phyloP scores from a whole-genome alignment of 2,113 vertebrate genomes.

The Herpailurus yagouaroundi region DNA sequence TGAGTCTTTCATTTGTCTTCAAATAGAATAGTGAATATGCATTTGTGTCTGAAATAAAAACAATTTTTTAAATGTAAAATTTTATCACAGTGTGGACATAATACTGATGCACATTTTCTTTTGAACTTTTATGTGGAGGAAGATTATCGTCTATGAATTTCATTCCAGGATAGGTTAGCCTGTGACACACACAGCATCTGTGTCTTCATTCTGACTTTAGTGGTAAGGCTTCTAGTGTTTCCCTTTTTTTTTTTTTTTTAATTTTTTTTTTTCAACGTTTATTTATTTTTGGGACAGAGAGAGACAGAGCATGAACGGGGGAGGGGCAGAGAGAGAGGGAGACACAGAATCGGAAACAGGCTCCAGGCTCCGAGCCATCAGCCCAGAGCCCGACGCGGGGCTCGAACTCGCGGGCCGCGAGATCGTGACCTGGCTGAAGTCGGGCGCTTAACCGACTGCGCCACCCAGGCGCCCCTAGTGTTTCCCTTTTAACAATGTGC shows the following conservation, averaged over 20 bases:
- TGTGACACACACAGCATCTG: neutral
- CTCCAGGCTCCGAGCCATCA: too few species aligned
- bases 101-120: neutral
- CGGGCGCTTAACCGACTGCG: too few species aligned
- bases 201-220: neutral
- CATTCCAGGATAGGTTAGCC: neutral
- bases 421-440: too few species aligned
- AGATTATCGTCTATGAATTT: neutral
- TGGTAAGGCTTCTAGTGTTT: neutral
- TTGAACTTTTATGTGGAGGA: neutral
- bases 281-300: too few species aligned
- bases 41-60: neutral
- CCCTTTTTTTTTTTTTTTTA: too few species aligned
- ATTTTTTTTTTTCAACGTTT: too few species aligned
- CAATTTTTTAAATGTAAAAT: neutral
- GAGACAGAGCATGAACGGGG: too few species aligned
- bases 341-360: too few species aligned
- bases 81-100: neutral
- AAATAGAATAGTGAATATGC: neutral
- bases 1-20: neutral
- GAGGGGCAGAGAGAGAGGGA: too few species aligned
- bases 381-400: too few species aligned
- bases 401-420: too few species aligned
- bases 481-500: neutral
- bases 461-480: too few species aligned